Evolutionary conservation across 1,140 invertebrate species (phyloP), one percentile per base, ranked within the genome.

Genomic region (Drosophila nasuta): DNA sequence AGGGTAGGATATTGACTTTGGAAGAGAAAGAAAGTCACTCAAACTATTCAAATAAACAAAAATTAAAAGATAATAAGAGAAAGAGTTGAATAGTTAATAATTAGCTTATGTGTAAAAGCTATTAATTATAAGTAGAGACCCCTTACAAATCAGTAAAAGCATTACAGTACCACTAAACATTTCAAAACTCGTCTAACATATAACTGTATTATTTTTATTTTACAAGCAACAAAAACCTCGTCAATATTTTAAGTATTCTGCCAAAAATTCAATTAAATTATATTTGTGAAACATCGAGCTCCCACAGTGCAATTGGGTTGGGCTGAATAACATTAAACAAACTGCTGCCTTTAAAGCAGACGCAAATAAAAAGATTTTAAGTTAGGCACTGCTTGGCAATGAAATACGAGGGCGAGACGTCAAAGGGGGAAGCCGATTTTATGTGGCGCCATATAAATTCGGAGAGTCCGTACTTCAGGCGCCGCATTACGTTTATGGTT

Each of bases 401-500:
- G 74, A 85, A 85, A 77, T 66, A 78, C 80, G 67, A 64, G 48
- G 48, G 75, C 49, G 38, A 15, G 41, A 13, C 11, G 13, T 10
- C 8, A 0, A 20, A 20, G 20, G 11, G 8, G n/a, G 60, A 17
- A 58, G 15, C 54, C 48, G 77, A 72, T 86, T 87, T 88, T 86
- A 86, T 86, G 80, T 77, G 76, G 72, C 82, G 82, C 82, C 76
- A 86, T 88, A 86, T 88, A 86, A 86, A 88, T 86, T 79, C 83
- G 83, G 83, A 74, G 77, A 65, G 75, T 71, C 65, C 81, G 73
- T 86, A 86, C 76, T 87, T 87, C 76, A 87, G 80, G 83, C 83
- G 78, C 73, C 83, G 80, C 80, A 86, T 86, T 86, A 88, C 82
- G 82, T 87, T 87, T 88, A 87, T 88, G 82, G 82, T 76, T 77